These are phyloP conservation scores for Tachysurus fulvidraco DNA, from an alignment of 2,113 vertebrate genomes.

Conservation along the genomic window DNA sequence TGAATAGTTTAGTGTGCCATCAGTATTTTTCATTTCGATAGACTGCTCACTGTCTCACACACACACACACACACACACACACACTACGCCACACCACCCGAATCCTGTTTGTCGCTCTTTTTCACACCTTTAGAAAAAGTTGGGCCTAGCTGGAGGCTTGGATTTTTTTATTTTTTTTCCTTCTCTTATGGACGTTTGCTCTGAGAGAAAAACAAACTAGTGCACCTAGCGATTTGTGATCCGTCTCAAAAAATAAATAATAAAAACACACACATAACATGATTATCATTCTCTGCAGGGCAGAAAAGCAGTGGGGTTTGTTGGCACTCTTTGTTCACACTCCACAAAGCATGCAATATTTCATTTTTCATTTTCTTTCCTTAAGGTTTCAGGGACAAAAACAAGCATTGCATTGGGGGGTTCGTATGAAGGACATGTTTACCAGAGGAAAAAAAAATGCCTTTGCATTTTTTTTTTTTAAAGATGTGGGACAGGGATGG, in stretches of 20 bases:
- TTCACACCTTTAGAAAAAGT: conserved; percentile 23
- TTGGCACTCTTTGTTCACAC: conserved; percentile 45
- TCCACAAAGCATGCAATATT: conserved; percentile 65
- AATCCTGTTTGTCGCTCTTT: conserved; percentile 35
- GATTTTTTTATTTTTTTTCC: not conserved
- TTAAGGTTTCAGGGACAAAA: conserved; percentile 61
- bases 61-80: not conserved
- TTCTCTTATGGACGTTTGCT: conserved; percentile 44
- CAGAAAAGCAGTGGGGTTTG: conserved; percentile 55
- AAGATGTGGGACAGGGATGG: conserved; percentile 38
- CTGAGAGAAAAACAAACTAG: conserved; percentile 18
- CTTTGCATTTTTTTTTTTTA: conserved; percentile 25
- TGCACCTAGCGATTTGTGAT: conserved; percentile 40
- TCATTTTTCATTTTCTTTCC: conserved; percentile 51
- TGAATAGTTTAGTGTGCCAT: conserved; percentile 50
- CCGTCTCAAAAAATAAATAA: conserved; percentile 7
- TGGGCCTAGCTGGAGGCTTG: conserved; percentile 47
- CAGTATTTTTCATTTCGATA: conserved; percentile 14
- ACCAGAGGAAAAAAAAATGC: conserved; percentile 33
- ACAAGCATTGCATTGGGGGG: conserved; percentile 57
- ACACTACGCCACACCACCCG: conserved; percentile 7
- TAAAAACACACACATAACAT: conserved; percentile 21
- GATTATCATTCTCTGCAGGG: conserved; percentile 61
- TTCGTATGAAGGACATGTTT: conserved; percentile 59
- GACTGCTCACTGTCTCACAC: conserved; percentile 19